phyloP scores from a whole-genome alignment of 2,888 invertebrate species.

The Morpho helenor region DNA sequence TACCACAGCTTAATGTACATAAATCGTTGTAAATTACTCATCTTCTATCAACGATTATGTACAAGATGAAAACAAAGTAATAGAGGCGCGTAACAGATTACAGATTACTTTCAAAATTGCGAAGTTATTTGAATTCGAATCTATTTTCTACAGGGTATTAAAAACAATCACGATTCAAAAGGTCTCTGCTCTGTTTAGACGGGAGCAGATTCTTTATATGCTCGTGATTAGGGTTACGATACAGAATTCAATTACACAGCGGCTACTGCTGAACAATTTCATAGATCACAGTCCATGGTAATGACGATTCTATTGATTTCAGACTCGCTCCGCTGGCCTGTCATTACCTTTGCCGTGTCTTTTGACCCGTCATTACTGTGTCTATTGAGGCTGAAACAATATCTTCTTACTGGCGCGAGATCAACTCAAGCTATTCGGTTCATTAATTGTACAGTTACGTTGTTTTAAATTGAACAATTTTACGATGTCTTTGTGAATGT shows the following conservation, averaged over 20 bases:
- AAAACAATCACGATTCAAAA: slow-evolving; percentile 10
- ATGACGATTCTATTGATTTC: slow-evolving; percentile 46
- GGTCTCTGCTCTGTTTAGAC: slow-evolving; percentile 16
- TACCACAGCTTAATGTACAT: no score
- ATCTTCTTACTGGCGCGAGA: slow-evolving; percentile 30
- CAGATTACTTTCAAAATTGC: slow-evolving; percentile 5
- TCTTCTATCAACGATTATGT: no score
- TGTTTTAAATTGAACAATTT: no score
- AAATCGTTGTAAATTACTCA: no score
- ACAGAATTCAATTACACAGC: slow-evolving; percentile 45
- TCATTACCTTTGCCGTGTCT: slow-evolving; percentile 68
- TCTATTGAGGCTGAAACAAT: slow-evolving; percentile 39
- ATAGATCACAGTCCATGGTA: slow-evolving; percentile 32
- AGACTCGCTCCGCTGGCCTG: slow-evolving; percentile 51
- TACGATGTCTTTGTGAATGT: no score
- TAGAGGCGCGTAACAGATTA: slow-evolving; percentile 3
- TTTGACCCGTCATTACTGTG: slow-evolving; percentile 55
- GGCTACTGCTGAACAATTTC: slow-evolving; percentile 49
- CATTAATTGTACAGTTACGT: no score
- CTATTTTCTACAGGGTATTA: slow-evolving; percentile 13
- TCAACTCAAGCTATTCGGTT: no score
- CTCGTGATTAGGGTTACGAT: slow-evolving; percentile 26
- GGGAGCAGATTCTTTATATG: slow-evolving; percentile 15
- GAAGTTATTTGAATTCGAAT: slow-evolving; percentile 9
- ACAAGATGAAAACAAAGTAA: slow-evolving; percentile 2